Evolutionary conservation across 2,888 invertebrate species (phyloP).

Genomic region (Agonopterix arenella): DNA sequence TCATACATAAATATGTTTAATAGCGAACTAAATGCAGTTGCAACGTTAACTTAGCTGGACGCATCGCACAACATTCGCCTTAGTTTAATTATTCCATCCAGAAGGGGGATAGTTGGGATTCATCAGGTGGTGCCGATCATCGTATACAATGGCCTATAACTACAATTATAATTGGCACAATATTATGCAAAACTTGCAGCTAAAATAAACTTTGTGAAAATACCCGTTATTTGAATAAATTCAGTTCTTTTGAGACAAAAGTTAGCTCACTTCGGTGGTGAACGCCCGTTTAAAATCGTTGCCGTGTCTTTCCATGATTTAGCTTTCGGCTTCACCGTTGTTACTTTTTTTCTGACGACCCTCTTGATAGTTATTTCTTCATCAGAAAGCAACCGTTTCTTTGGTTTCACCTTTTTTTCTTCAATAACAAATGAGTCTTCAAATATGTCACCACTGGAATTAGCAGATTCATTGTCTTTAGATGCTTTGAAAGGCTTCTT

Average conservation of each 20-base stretch:
- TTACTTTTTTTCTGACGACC: slow-evolving; percentile 53
- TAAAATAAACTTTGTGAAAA: not conserved
- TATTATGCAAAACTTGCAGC: not conserved
- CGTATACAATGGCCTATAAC: too few species aligned
- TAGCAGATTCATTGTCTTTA: slow-evolving; percentile 24
- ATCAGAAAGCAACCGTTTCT: slow-evolving; percentile 44
- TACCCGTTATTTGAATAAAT: not conserved
- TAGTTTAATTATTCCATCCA: too few species aligned
- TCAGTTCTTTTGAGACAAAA: not conserved
- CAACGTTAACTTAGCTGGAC: too few species aligned
- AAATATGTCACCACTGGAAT: slow-evolving; percentile 62
- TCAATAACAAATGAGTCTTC: slow-evolving; percentile 59
- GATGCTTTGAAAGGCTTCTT: slow-evolving; percentile 20
- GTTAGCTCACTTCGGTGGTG: slow-evolving; percentile 41
- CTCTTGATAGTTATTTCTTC: slow-evolving; percentile 50
- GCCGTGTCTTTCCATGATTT: slow-evolving; percentile 57
- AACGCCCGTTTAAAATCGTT: slow-evolving; percentile 52
- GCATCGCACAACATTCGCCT: too few species aligned
- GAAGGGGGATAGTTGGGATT: too few species aligned
- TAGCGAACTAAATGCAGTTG: too few species aligned
- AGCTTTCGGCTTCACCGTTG: slow-evolving; percentile 34
- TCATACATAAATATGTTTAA: too few species aligned
- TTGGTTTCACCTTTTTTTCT: slow-evolving; percentile 50
- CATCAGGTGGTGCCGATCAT: too few species aligned
- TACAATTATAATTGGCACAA: too few species aligned